Conservation (phyloP, 23 tunicate genomes). For the Phallusia fumigata region DNA sequence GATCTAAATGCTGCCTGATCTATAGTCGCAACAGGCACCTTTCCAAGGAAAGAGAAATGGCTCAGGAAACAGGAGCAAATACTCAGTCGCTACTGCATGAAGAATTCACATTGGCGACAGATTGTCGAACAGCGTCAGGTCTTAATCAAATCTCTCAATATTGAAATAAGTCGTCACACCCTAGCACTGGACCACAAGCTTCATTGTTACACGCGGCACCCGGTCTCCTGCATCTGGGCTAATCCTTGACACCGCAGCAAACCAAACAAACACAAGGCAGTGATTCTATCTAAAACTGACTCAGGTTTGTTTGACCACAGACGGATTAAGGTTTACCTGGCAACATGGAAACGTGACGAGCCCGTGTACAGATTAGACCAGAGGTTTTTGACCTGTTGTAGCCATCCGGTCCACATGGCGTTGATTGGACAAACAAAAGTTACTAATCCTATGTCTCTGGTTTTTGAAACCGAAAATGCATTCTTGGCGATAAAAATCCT, state of each 20-base stretch:
- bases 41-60: too few species aligned
- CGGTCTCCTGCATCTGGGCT: not conserved
- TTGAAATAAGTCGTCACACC: slow-evolving; percentile 1
- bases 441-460: not conserved
- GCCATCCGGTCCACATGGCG: not conserved
- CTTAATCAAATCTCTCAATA: slow-evolving; percentile 1
- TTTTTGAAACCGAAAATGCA: not conserved
- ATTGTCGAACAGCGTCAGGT: not conserved
- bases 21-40: too few species aligned
- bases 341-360: not conserved
- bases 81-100: too few species aligned
- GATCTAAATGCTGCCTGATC: too few species aligned
- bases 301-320: not conserved
- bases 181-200: not conserved
- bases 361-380: not conserved
- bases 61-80: too few species aligned
- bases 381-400: not conserved
- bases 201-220: not conserved
- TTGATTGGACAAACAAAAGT: slow-evolving; percentile 8
- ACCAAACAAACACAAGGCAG: not conserved
- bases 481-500: not conserved
- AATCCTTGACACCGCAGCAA: not conserved
- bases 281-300: not conserved
- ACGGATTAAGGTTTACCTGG: not conserved
- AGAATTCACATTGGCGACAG: not conserved